Base-by-base conservation (phyloP, 2,797 vertebrate genomes). In the Peromyscus nudipes region DNA sequence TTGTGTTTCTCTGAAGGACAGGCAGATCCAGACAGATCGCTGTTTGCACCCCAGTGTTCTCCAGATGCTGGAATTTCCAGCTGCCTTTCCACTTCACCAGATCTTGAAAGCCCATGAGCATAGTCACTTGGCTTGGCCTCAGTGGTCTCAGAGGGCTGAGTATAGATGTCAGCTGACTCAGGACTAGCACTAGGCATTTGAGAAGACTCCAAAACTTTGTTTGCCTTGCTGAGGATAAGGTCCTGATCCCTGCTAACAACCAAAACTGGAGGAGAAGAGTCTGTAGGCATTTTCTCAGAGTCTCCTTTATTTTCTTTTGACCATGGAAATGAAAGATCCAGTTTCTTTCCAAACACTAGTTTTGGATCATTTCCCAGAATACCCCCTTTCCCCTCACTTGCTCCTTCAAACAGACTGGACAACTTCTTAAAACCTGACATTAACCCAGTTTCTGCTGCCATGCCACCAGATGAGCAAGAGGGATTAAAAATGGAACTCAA, bases 361-460 rank as follows among this genome's bases (percentile, higher is more conserved):
- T 99, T 98, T 77, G 98, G 97, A 65, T 97, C 65, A 82, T 98
- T 98, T 95, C 98, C 98, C 60, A 98, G 98, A 64, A 97, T 75
- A 92, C 49, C 95, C 27, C 92, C 77, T 81, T 99, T 99, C 91
- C 99, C 99, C 31, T 99, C 98, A 85, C 91, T 92, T 89, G 95
- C 91, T 92, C 98, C 99, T 95, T 99, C 99, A 99, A 99, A 99
- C 0, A 99, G 96, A 80, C 98, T 97, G 97, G 99, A 99, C 73
- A 99, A 97, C 27, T 99, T 99, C 98, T 99, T 99, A 89, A 99
- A 99, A 95, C 99, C 99, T 82, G 99, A 99, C 92, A 99, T 98
- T 1, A 99, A 98, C 57, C 99, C 98, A 98, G 98, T 95, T 91
- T 98, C 98, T 75, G 92, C 0, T 64, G 69, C 4, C 97, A 92